Conservation (phyloP, 2,797 vertebrate species). For the Acropternis orthonyx region DNA sequence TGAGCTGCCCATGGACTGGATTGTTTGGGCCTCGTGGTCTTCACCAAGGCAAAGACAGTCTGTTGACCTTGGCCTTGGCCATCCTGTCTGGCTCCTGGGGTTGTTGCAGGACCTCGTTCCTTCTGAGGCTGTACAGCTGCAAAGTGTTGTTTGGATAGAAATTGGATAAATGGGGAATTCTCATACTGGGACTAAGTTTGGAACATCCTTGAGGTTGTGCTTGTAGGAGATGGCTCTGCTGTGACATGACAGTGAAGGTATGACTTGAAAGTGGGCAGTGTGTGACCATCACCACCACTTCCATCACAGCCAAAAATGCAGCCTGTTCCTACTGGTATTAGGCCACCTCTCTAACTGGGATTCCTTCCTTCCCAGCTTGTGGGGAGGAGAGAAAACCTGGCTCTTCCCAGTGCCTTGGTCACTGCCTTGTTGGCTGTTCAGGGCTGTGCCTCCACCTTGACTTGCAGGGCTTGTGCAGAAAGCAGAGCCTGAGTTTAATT, state of each 20-base stretch:
- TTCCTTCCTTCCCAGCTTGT: neutral
- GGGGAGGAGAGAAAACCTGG: too few species aligned
- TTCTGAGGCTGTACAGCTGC: neutral
- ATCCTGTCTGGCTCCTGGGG: neutral
- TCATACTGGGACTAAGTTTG: neutral
- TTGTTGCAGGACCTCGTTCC: neutral
- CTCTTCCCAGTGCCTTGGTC: rapidly evolving
- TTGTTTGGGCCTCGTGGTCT: neutral
- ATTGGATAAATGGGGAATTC: neutral
- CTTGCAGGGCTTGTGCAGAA: neutral
- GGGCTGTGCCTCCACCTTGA: rapidly evolving
- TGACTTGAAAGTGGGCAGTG: neutral
- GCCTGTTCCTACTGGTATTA: too few species aligned
- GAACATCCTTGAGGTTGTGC: rapidly evolving
- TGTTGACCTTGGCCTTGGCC: neutral
- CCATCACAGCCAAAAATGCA: neutral
- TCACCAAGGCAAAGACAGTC: neutral
- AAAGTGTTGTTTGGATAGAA: neutral
- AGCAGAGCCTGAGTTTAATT: neutral
- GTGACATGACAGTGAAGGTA: too few species aligned
- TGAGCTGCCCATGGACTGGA: neutral
- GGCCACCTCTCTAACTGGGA: too few species aligned
- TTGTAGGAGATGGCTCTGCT: neutral
- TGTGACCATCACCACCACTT: neutral
- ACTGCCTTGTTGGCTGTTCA: neutral